Conservation (phyloP, 1,140 invertebrate genomes). For the Pseudobourletiella spinata region DNA sequence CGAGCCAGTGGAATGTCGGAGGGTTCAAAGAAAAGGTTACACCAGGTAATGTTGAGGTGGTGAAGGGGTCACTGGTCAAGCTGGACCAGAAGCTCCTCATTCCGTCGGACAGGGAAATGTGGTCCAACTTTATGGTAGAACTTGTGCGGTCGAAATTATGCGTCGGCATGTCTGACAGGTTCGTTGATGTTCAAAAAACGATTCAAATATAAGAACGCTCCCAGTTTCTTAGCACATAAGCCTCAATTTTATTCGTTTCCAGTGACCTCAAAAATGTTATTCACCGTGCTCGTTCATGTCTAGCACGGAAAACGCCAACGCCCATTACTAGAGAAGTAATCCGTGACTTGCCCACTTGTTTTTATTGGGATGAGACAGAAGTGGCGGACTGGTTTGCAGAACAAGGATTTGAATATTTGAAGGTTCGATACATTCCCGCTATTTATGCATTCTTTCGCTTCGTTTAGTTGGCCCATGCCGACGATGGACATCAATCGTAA, state of each 20-base stretch:
- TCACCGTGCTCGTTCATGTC: too few species aligned
- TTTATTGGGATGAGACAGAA: constrained; percentile 21
- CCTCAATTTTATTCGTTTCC: background rate
- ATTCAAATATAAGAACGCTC: background rate
- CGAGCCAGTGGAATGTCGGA: too few species aligned
- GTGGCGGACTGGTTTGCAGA: constrained; percentile 24
- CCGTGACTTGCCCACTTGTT: constrained; percentile 22
- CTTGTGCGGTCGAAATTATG: constrained; percentile 4
- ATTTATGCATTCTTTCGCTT: background rate
- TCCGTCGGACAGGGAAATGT: constrained; percentile 21
- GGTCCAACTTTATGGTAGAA: constrained; percentile 22
- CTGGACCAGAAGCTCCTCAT: too few species aligned
- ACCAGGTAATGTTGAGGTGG: too few species aligned
- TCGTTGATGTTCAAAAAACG: background rate
- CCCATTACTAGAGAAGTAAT: too few species aligned
- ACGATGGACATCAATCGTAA: background rate
- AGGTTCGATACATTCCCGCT: too few species aligned
- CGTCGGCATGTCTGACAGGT: constrained; percentile 20
- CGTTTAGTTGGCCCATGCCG: background rate
- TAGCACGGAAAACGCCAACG: too few species aligned
- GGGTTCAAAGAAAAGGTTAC: too few species aligned
- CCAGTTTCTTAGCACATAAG: background rate
- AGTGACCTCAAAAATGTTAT: too few species aligned
- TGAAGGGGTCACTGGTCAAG: too few species aligned
- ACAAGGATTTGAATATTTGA: constrained; percentile 18